Base-by-base conservation (phyloP, 2,113 vertebrate species). In the Spea multiplicata region DNA sequence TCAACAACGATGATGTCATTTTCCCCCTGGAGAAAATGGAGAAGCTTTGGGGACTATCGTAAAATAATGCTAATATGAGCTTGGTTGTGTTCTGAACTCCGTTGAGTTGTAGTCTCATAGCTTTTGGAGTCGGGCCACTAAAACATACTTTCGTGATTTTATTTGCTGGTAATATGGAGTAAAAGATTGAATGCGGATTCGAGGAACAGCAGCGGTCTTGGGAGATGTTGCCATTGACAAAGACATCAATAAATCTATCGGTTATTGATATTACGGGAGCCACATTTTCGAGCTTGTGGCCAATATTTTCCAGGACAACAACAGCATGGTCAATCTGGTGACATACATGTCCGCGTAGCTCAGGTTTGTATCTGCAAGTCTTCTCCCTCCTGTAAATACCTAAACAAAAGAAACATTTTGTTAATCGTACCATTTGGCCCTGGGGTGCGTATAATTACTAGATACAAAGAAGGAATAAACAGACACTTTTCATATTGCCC, bases 111-210 rank as follows among this genome's bases (percentile, higher is more conserved):
- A 93, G 83, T 3, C 82, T 87, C 55, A 92, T 81, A 53, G 79
- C 46, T 78, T 78, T 82, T 75, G 91, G 90, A 17, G 83, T 48
- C 45, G 81, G 46, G 14, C 86, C 84, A 55, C 80, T 81, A 78
- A 93, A 93, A 52, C 91, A 92, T 61, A 93, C 12, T 0, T 82
- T 93, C n/a, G 88, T 88, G 53, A 89, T 81, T 81, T 85, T 78
- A 66, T 73, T 50, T 3, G 86, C 86, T 1, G 90, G 86, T 73
- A 93, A 76, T 45, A 93, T 83, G 46, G 89, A 87, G 85, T 88
- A 90, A 68, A 91, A 85, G 75, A 80, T 45, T 52, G 83, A 85
- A 3, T 0, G 8, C 44, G 71, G 69, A 1, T 79, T 62, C 75
- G 66, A 16, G 9, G 82, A 2, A 53, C 78, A 66, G 8, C 87